These are phyloP conservation scores for Trachymyrmex cornetzi DNA, from an alignment of 1,140 invertebrate genomes.

Conservation along the genomic window DNA sequence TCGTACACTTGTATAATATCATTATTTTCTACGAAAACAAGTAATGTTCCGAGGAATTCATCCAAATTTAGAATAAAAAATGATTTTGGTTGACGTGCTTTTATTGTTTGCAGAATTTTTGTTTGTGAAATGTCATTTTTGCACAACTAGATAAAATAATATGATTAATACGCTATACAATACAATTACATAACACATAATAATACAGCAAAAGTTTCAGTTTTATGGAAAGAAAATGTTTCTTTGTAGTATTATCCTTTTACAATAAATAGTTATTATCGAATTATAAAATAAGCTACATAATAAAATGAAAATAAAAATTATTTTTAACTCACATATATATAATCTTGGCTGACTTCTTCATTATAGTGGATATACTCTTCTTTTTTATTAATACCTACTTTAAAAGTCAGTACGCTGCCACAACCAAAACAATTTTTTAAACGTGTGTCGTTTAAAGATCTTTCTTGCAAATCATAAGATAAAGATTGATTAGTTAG, in stretches of 20 bases:
- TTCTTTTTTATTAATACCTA: conserved; percentile 72
- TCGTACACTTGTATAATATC: conserved; percentile 77
- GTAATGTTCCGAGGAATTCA: conserved; percentile 74
- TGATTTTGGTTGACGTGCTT: conserved; percentile 67
- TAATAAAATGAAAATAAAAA: background rate
- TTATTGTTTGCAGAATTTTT: conserved; percentile 76
- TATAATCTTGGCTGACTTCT: conserved; percentile 70
- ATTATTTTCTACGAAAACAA: conserved; percentile 78
- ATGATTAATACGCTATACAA: background rate
- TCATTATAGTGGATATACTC: conserved; percentile 74
- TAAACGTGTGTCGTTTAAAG: conserved; percentile 24
- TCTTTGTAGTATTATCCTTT: background rate
- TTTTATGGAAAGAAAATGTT: background rate
- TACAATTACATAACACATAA: background rate
- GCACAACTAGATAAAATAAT: conserved; percentile 68
- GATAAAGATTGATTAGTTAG: conserved; percentile 49
- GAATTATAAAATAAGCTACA: background rate
- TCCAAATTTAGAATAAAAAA: conserved; percentile 77
- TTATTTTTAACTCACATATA: conserved; percentile 75
- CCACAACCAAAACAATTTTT: conserved; percentile 42
- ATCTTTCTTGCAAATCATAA: conserved; percentile 39
- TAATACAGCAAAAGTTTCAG: background rate
- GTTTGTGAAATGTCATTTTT: conserved; percentile 39
- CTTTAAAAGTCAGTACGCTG: conserved; percentile 63
- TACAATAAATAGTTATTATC: background rate